These are phyloP conservation scores for Chrysopilus asiliformis DNA, from an alignment of 2,888 invertebrate species.

Conservation along the genomic window DNA sequence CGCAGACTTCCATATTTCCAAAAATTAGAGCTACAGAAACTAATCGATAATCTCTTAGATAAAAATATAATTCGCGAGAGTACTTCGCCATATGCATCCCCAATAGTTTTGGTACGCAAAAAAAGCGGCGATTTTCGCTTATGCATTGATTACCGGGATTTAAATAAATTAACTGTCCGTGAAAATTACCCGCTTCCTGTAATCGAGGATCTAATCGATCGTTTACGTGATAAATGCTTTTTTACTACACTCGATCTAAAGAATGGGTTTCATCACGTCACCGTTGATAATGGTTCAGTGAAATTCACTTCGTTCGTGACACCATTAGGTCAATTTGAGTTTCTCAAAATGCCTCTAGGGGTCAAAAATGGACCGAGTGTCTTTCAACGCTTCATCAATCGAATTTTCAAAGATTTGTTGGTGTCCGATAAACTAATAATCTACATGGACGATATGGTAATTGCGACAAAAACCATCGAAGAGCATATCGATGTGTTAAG, in stretches of 20 bases:
- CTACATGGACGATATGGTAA: too few species aligned
- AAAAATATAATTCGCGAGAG: slow-evolving; percentile 12
- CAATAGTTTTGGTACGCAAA: slow-evolving; percentile 14
- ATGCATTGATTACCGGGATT: slow-evolving; percentile 14
- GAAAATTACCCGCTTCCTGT: slow-evolving; percentile 15
- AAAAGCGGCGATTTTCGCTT: slow-evolving; percentile 13
- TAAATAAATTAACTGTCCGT: slow-evolving; percentile 13
- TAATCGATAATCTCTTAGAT: too few species aligned
- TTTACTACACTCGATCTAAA: slow-evolving; percentile 16
- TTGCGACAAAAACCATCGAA: too few species aligned
- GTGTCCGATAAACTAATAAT: slow-evolving; percentile 9
- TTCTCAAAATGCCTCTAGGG: slow-evolving; percentile 15
- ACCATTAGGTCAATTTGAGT: slow-evolving; percentile 15
- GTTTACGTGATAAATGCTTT: slow-evolving; percentile 13
- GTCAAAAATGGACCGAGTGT: slow-evolving; percentile 12
- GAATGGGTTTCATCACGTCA: slow-evolving; percentile 17
- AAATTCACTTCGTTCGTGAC: slow-evolving; percentile 17
- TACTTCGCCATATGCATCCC: slow-evolving; percentile 14
- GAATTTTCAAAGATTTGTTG: slow-evolving; percentile 14
- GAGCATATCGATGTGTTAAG: too few species aligned
- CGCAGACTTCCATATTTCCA: too few species aligned
- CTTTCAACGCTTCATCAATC: slow-evolving; percentile 17
- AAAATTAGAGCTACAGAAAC: too few species aligned
- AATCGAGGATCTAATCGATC: slow-evolving; percentile 14
- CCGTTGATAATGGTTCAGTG: slow-evolving; percentile 12